Conservation (phyloP, 2,113 vertebrate genomes). For the Hippocampus comes region DNA sequence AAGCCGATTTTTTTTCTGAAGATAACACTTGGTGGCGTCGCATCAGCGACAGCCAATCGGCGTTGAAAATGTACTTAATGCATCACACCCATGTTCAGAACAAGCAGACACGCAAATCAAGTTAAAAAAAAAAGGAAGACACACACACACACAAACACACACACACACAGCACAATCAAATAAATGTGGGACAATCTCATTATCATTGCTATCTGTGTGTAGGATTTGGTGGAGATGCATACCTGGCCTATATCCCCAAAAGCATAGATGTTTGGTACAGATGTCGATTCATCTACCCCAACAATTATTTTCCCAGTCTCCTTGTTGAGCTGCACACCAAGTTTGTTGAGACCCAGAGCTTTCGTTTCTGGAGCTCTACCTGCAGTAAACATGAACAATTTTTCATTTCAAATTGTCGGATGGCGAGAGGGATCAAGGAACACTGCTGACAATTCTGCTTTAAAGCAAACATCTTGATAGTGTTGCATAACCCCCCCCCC, state of each 20-base stretch:
- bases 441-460: background rate
- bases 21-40: no score
- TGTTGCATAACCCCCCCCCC: background rate
- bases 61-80: no score
- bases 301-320: constrained; percentile 84
- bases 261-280: constrained; percentile 84
- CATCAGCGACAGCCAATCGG: no score
- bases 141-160: no score
- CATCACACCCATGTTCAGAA: no score
- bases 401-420: constrained; percentile 13
- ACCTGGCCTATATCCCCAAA: constrained; percentile 90
- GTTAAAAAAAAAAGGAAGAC: no score
- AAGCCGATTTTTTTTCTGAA: no score
- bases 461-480: background rate
- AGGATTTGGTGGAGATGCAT: constrained; percentile 9
- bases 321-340: constrained; percentile 75
- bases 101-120: no score
- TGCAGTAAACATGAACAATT: constrained; percentile 47
- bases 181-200: no score
- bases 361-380: constrained; percentile 82
- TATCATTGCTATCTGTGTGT: no score
- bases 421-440: background rate
- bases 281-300: constrained; percentile 79
- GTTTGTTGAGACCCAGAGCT: constrained; percentile 76
- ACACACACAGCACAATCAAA: no score